A percentile compares a stretch with the other conserved stretches of the same genome.
Conservation (phyloP, 2,888 invertebrate genomes). For the Tetranychus truncatus region DNA sequence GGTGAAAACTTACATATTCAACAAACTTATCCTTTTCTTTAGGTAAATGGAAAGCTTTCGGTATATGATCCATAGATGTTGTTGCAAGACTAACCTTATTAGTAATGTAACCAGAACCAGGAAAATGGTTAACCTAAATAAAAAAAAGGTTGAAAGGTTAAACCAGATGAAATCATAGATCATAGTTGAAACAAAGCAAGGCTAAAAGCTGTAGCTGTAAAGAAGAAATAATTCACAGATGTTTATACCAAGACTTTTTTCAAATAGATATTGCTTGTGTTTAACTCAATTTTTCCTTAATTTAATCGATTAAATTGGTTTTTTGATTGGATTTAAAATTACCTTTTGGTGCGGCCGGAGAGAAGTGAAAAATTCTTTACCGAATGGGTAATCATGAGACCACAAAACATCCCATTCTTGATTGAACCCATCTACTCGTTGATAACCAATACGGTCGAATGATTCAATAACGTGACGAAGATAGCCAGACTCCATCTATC, state of each 20-base stretch:
- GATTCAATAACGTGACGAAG: conserved; percentile 62
- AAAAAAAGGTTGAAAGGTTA: too few species aligned
- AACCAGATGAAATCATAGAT: too few species aligned
- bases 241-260: too few species aligned
- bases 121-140: conserved; percentile 21
- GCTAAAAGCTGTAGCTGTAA: too few species aligned
- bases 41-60: conserved; percentile 71
- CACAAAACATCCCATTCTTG: conserved; percentile 66
- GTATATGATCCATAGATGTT: conserved; percentile 53
- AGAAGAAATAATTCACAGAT: too few species aligned
- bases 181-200: too few species aligned
- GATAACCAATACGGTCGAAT: conserved; percentile 54
- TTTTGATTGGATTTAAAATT: conserved; percentile 10
- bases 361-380: conserved; percentile 28
- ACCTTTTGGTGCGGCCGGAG: conserved; percentile 51
- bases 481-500: conserved; percentile 43
- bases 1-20: conserved; percentile 40
- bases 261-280: too few species aligned
- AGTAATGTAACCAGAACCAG: conserved; percentile 71
- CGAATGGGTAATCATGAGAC: conserved; percentile 83
- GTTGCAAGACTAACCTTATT: conserved; percentile 78
- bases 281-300: too few species aligned
- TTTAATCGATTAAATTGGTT: too few species aligned
- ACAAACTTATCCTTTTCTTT: conserved; percentile 49
- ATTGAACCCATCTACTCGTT: conserved; percentile 30